Percentiles rank a stretch among this genome's conserved stretches.
These are phyloP conservation scores for Apantesis nais DNA, from an alignment of 2,888 invertebrate species.

Conservation along the genomic window DNA sequence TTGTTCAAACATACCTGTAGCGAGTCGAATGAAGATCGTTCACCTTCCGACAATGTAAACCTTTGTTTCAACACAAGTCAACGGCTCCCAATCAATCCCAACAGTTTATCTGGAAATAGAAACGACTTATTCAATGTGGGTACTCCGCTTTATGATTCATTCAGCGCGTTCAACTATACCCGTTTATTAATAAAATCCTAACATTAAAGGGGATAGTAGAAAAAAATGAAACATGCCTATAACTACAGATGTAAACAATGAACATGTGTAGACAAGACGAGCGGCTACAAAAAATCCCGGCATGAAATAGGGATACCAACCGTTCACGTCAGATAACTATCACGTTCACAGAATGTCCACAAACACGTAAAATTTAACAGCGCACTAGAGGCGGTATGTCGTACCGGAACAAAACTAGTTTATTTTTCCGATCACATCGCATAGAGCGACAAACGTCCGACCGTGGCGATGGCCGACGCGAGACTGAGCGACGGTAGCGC, in stretches of 20 bases:
- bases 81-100: constrained; percentile 80
- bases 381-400: constrained; percentile 71
- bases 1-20: constrained; percentile 78
- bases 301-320: constrained; percentile 69
- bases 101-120: constrained; percentile 84
- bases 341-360: constrained; percentile 78
- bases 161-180: constrained; percentile 62
- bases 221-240: constrained; percentile 71
- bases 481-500: constrained; percentile 83
- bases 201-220: constrained; percentile 61
- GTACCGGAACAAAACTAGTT: constrained; percentile 82
- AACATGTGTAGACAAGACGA: constrained; percentile 65
- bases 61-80: constrained; percentile 82
- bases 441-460: constrained; percentile 70
- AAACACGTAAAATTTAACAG: constrained; percentile 70
- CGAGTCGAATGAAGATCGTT: constrained; percentile 76
- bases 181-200: constrained; percentile 71
- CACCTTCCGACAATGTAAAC: constrained; percentile 80
- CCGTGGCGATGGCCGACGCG: constrained; percentile 78
- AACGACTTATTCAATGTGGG: constrained; percentile 79
- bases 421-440: constrained; percentile 78
- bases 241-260: constrained; percentile 77
- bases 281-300: constrained; percentile 53
- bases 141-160: constrained; percentile 73
- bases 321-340: constrained; percentile 72